Evolutionary conservation across 2,888 invertebrate species (phyloP).

Genomic region (Steinernema hermaphroditum): DNA sequence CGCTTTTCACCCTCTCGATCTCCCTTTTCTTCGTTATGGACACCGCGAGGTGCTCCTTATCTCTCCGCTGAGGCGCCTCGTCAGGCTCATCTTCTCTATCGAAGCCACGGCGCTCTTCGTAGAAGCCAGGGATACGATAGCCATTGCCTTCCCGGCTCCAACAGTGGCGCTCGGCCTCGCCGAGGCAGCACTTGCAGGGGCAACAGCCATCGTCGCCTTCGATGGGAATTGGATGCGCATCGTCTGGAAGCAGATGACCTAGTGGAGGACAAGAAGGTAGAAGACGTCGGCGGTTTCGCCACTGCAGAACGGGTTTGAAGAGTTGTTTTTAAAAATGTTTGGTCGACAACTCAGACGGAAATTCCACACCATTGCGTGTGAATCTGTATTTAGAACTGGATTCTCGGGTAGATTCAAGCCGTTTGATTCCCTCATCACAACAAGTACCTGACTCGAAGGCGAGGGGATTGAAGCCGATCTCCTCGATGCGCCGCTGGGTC

Average conservation of each 20-base stretch:
- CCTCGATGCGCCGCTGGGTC: slow-evolving; percentile 1
- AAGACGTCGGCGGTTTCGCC: no score
- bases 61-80: no score
- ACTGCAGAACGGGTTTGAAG: no score
- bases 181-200: slow-evolving; percentile 13
- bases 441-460: not conserved
- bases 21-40: not conserved
- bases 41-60: not conserved
- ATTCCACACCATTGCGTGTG: no score
- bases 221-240: not conserved
- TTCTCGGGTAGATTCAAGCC: no score
- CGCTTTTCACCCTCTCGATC: not conserved
- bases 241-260: not conserved
- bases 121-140: no score
- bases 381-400: no score
- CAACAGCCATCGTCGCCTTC: slow-evolving; percentile 9
- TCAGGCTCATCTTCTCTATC: not conserved
- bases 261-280: no score
- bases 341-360: no score
- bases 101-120: not conserved
- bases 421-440: no score
- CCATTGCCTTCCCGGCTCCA: slow-evolving; percentile 14
- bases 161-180: not conserved
- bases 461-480: not conserved
- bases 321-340: no score